These are phyloP conservation scores for Etheostoma cragini DNA, from an alignment of 2,113 vertebrate genomes.

Conservation along the genomic window DNA sequence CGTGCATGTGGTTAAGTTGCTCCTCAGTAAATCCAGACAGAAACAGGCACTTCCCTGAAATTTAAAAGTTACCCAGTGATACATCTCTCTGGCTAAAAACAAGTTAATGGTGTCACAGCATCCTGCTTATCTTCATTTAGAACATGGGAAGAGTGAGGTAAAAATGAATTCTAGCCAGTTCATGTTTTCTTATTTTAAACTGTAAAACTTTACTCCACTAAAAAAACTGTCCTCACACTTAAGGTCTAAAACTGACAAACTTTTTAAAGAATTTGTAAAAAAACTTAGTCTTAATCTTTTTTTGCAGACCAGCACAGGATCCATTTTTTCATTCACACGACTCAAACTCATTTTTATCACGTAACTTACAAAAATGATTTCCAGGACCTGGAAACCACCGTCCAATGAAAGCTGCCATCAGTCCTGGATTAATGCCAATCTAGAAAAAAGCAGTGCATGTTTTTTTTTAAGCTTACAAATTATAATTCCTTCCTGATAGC, in stretches of 20 bases:
- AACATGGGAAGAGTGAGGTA: background rate
- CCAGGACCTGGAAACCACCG: constrained; percentile 98
- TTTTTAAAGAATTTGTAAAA: background rate
- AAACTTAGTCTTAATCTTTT: background rate
- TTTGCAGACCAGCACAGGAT: background rate
- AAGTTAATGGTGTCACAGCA: background rate
- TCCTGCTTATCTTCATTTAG: background rate
- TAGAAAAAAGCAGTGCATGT: constrained; percentile 63
- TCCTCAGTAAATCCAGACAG: constrained; percentile 95
- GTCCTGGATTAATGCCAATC: constrained; percentile 98
- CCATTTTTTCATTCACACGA: background rate
- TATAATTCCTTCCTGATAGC: background rate
- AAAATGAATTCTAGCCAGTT: background rate
- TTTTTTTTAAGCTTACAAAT: background rate
- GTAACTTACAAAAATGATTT: constrained; percentile 96
- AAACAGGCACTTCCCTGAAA: constrained; percentile 98
- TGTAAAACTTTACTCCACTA: background rate
- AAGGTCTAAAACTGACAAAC: background rate
- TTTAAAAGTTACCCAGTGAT: background rate
- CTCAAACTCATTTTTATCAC: background rate
- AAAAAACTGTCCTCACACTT: background rate
- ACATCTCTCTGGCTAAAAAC: background rate
- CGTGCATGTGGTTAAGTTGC: constrained; percentile 93
- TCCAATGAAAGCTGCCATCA: constrained; percentile 98
- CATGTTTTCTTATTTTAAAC: background rate